Base-by-base conservation (phyloP, 2,888 invertebrate genomes). In the Polymixis flavicincta region DNA sequence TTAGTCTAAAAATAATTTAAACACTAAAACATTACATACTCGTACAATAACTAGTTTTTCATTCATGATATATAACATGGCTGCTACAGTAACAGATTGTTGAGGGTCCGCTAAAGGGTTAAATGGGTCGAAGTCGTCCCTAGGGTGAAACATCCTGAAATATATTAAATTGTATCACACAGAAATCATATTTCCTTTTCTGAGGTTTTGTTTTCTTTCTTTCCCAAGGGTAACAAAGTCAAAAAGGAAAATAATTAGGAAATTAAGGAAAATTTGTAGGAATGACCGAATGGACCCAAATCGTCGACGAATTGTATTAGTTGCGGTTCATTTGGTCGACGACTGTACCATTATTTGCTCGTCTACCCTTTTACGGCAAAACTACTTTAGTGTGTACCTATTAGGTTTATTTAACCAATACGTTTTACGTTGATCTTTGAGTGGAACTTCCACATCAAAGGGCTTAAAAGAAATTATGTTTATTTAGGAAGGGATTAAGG, bases 271-370 rank as follows among this genome's bases (percentile, higher is more conserved):
- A 72, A 61, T 72, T 74, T 55, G 52, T 59, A 59, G 37, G 37
- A 64, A 64, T 57, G 54, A 32, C 37, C 17, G 17, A 59, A 67
- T 61, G 25, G 14, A 48, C 57, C 75, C 55, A 75, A 70, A 70
- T 80, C 14, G 65, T 52, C 22, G 52, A 59, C 66, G 75, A 80
- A 80, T 80, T 75, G 52, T 66, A 75, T 80, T 70, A 70, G 28
- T 52, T 48, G 57, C 17, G 66, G 75, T 75, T 75, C 17, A 50
- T 68, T 80, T 70, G 61, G 45, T 59, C 28, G 57, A 59, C 50
- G 45, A 57, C 32, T 66, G 45, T 63, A 42, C 59, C 17, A 50
- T 63, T 59, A 80, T 70, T 80, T 67, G 22, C 17, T 67, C 61
- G 42, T 70, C 52, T 67, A 70, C 28, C 57, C 66, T 69, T 65